Conservation (phyloP, 2,888 invertebrate genomes). For the Desoria tigrina region DNA sequence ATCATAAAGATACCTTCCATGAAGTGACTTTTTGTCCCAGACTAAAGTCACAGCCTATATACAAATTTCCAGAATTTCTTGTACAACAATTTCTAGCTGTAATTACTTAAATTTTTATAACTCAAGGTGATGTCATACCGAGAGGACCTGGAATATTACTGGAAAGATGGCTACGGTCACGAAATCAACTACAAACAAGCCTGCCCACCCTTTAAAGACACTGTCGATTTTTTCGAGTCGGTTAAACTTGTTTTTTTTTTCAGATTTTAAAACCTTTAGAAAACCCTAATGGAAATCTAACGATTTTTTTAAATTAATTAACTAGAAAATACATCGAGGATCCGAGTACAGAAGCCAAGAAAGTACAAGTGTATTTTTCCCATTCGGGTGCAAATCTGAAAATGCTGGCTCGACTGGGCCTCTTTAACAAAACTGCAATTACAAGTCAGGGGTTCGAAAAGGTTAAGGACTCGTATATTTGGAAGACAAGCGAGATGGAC, state of each 20-base stretch:
- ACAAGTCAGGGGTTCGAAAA: conserved; percentile 60
- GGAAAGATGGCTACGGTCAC: conserved; percentile 79
- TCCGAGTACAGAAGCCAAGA: neutral
- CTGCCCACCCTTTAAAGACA: conserved; percentile 71
- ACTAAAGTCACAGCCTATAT: too few species aligned
- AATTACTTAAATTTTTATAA: neutral
- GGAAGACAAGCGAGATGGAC: conserved; percentile 68
- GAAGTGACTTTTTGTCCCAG: too few species aligned
- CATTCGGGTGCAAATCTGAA: conserved; percentile 82
- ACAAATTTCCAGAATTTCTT: too few species aligned
- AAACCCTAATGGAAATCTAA: too few species aligned
- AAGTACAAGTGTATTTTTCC: conserved; percentile 70
- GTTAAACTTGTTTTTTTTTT: too few species aligned
- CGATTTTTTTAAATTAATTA: neutral
- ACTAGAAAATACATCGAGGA: neutral
- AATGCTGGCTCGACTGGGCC: conserved; percentile 69
- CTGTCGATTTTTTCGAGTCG: conserved; percentile 70
- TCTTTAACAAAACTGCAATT: conserved; percentile 69
- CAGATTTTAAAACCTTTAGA: too few species aligned
- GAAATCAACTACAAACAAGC: conserved; percentile 73
- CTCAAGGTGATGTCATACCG: conserved; percentile 67
- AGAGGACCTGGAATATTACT: conserved; percentile 77
- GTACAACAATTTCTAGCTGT: too few species aligned
- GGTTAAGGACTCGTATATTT: conserved; percentile 59
- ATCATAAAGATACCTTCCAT: too few species aligned